Conservation (phyloP, 1,140 invertebrate genomes). For the Amphibalanus amphitrite region DNA sequence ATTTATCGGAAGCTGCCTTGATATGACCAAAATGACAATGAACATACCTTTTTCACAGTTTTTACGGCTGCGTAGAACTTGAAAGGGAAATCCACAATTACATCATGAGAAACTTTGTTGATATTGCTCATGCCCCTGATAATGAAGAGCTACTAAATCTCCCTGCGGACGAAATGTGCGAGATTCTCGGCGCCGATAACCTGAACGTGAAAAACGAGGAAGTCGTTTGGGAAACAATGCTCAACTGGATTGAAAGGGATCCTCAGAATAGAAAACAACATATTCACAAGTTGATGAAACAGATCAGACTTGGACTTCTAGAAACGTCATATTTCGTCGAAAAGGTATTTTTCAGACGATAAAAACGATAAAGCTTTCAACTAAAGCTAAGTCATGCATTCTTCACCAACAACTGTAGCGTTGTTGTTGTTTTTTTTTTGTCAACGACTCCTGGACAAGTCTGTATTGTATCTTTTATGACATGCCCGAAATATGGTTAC, state of each 20-base stretch:
- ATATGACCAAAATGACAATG: too few relatives aligned
- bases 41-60: too few relatives aligned
- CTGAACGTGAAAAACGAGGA: conserved; percentile 1
- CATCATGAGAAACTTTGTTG: conserved; percentile 2
- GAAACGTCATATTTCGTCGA: not conserved
- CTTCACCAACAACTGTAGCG: too few relatives aligned
- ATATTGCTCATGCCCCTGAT: not conserved
- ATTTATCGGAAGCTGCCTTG: too few relatives aligned
- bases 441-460: too few relatives aligned
- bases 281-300: not conserved
- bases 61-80: not conserved
- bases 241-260: not conserved
- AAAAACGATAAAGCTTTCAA: too few relatives aligned
- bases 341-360: too few relatives aligned
- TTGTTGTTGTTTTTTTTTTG: too few relatives aligned
- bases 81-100: not conserved
- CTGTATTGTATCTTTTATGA: too few relatives aligned
- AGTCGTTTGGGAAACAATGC: not conserved
- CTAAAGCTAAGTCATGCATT: too few relatives aligned
- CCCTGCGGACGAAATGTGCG: not conserved
- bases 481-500: too few relatives aligned
- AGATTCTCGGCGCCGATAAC: not conserved
- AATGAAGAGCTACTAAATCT: not conserved
- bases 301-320: not conserved
- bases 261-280: not conserved